Evolutionary conservation across 2,797 vertebrate genomes (phyloP).

Genomic region (Falco cherrug): DNA sequence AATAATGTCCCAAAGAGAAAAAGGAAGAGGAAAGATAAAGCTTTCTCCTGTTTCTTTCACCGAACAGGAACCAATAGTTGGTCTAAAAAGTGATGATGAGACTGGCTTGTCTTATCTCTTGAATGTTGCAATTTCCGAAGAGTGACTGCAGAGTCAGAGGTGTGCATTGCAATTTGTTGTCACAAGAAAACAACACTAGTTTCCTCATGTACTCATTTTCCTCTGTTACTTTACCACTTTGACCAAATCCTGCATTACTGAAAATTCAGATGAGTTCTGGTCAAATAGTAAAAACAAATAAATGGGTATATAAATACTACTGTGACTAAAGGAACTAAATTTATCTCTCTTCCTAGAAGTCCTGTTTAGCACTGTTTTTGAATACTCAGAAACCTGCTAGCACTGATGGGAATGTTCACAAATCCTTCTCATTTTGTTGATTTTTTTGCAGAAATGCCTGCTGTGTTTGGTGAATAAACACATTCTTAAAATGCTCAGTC

Average conservation of each 20-base stretch:
- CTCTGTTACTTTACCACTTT: conserved; percentile 8
- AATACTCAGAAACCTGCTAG: background rate
- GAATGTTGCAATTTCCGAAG: background rate
- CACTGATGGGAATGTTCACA: background rate
- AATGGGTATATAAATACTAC: background rate
- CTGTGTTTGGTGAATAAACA: background rate
- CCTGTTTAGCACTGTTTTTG: background rate
- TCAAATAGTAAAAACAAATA: conserved; percentile 1
- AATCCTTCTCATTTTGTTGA: background rate
- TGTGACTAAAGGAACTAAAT: background rate
- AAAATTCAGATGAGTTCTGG: background rate
- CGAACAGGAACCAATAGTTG: background rate
- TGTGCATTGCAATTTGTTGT: background rate
- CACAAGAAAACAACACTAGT: background rate
- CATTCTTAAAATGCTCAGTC: background rate
- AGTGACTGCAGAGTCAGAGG: background rate
- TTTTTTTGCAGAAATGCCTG: background rate
- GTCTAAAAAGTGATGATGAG: background rate
- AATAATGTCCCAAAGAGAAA: background rate
- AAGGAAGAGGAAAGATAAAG: background rate
- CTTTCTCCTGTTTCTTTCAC: background rate
- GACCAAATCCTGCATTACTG: background rate
- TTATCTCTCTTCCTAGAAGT: background rate
- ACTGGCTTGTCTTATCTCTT: background rate
- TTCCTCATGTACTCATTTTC: background rate